Percentiles rank a stretch among this genome's conserved stretches.
Evolutionary conservation across 2,113 vertebrate genomes (phyloP).

Genomic region (Cyanoliseus patagonus): DNA sequence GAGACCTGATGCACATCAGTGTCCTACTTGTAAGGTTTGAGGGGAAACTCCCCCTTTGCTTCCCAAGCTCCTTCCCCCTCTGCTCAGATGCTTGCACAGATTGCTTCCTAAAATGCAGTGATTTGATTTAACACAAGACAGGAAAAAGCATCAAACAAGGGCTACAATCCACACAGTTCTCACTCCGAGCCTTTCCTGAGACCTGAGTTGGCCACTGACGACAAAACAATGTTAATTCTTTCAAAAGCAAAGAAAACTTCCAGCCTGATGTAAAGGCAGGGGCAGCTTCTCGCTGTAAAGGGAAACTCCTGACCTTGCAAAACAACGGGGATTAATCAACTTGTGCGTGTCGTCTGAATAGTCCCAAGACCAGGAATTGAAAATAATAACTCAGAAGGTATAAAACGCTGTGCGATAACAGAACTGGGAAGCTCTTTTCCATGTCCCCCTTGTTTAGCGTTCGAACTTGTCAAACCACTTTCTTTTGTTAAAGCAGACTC

Average conservation of each 20-base stretch:
- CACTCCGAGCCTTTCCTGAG: background rate
- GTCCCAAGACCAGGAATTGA: background rate
- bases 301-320: background rate
- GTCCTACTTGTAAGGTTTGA: fast-evolving
- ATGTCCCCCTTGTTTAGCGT: background rate
- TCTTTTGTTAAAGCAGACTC: background rate
- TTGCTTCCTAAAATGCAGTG: background rate
- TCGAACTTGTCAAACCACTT: background rate
- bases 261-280: background rate
- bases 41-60: background rate
- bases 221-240: background rate
- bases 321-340: background rate
- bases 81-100: fast-evolving
- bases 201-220: background rate
- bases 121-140: background rate
- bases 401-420: background rate
- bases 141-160: background rate
- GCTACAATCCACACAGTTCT: background rate
- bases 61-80: background rate
- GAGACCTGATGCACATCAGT: fast-evolving
- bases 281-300: background rate
- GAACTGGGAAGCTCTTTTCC: background rate
- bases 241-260: background rate
- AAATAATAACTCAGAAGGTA: constrained; percentile 16
- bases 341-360: background rate